These are phyloP conservation scores for Conus canariensis DNA, from an alignment of 2,888 invertebrate genomes.

Conservation along the genomic window DNA sequence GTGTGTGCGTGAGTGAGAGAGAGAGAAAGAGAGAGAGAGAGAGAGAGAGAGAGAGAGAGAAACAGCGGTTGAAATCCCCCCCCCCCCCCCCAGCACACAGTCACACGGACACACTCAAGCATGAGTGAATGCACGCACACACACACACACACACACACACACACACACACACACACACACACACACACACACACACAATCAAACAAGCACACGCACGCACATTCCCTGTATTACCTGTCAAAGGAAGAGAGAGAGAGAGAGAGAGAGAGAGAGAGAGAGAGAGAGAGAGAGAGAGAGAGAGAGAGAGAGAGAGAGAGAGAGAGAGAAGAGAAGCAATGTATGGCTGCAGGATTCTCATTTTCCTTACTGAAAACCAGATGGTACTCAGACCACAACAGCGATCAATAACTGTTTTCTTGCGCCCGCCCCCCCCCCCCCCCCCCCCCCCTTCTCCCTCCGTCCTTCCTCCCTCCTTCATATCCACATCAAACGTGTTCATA, in stretches of 20 bases:
- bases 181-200: background rate
- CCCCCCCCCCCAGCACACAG: background rate
- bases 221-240: background rate
- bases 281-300: background rate
- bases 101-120: background rate
- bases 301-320: background rate
- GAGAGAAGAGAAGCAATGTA: background rate
- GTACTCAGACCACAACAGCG: too few relatives aligned
- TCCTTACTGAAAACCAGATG: too few relatives aligned
- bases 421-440: too few relatives aligned
- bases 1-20: too few relatives aligned
- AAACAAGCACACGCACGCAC: background rate
- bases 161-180: slow-evolving; percentile 10
- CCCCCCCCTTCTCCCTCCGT: too few relatives aligned
- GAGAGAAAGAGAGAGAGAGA: background rate
- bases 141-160: background rate
- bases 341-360: too few relatives aligned
- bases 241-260: background rate
- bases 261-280: background rate
- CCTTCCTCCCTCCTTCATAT: too few relatives aligned
- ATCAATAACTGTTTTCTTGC: too few relatives aligned
- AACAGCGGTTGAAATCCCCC: background rate
- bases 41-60: background rate
- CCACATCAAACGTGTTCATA: too few relatives aligned
- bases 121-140: background rate